Percentiles rank a stretch among this genome's conserved stretches.
Conservation (phyloP, 1,140 invertebrate genomes). For the Drosophila lacertosa region DNA sequence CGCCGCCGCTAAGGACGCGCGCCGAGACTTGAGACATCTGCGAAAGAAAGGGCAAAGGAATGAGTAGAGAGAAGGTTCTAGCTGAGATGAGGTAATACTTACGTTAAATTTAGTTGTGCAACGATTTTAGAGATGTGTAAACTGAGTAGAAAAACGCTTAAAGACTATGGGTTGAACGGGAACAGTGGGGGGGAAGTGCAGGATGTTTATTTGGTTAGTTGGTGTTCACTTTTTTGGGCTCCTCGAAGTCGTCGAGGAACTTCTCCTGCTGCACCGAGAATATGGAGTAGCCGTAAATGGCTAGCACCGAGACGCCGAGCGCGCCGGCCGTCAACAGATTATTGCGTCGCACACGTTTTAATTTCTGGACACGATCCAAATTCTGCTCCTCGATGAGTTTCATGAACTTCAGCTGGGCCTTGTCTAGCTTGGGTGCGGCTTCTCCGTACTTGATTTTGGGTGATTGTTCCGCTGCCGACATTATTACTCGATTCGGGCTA, state of each 20-base stretch:
- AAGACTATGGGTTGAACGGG: conserved; percentile 56
- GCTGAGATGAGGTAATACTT: background rate
- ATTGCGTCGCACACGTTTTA: conserved; percentile 86
- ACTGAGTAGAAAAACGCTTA: conserved; percentile 64
- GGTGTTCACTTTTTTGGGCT: conserved; percentile 87
- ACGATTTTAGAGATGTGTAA: conserved; percentile 46
- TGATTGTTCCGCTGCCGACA: conserved; percentile 67
- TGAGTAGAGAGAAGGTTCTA: background rate
- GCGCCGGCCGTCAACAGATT: conserved; percentile 87
- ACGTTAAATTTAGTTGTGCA: conserved; percentile 44
- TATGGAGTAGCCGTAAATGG: conserved; percentile 94
- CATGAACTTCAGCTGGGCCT: conserved; percentile 90
- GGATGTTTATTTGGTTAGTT: conserved; percentile 37
- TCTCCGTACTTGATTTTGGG: conserved; percentile 84
- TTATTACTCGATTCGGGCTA: conserved; percentile 40
- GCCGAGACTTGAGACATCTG: conserved; percentile 70
- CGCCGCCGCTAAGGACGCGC: conserved; percentile 58
- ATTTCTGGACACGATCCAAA: conserved; percentile 87
- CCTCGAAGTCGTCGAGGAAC: conserved; percentile 94
- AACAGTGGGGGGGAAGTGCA: conserved; percentile 1
- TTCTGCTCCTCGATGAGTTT: conserved; percentile 91
- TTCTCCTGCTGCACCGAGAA: conserved; percentile 92
- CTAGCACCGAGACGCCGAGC: conserved; percentile 87
- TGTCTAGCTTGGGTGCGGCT: conserved; percentile 85
- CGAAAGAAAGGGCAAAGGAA: background rate